These are phyloP conservation scores for Tetrax tetrax DNA, from an alignment of 2,113 vertebrate species.

Conservation along the genomic window DNA sequence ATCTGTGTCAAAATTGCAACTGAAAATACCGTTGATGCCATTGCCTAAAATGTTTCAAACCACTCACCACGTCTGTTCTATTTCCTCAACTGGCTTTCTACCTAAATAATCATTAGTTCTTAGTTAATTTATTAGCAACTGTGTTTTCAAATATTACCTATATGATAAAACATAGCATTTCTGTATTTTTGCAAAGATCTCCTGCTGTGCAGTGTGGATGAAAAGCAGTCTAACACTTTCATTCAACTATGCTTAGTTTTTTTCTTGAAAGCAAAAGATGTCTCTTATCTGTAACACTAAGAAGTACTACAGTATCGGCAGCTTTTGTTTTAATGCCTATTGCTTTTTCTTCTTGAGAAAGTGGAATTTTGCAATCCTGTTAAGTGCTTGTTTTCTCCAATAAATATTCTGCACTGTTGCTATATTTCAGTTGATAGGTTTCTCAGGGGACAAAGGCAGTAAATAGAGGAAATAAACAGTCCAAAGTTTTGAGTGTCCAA, in stretches of 20 bases:
- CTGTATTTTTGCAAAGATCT: not conserved
- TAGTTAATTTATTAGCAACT: not conserved
- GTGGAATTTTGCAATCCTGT: conserved; percentile 24
- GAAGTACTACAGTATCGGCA: not conserved
- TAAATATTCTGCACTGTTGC: conserved; percentile 35
- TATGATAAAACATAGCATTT: not conserved
- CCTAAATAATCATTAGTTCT: not conserved
- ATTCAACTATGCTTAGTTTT: not conserved
- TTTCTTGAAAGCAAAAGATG: not conserved
- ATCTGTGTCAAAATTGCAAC: not conserved
- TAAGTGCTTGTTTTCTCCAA: conserved; percentile 40
- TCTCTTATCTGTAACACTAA: not conserved
- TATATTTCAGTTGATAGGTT: conserved; percentile 59
- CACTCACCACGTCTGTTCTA: not conserved
- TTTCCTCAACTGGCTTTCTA: not conserved
- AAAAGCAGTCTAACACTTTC: not conserved
- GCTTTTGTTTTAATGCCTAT: not conserved
- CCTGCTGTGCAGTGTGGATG: not conserved
- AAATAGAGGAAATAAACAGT: conserved; percentile 68
- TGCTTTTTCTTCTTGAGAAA: conserved; percentile 22
- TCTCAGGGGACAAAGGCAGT: conserved; percentile 60
- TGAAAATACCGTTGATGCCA: not conserved
- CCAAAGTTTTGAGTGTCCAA: conserved; percentile 54
- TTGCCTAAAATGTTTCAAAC: not conserved
- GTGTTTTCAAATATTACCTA: not conserved